Conservation (phyloP, 2,888 invertebrate genomes). For the Phorcus lineatus region DNA sequence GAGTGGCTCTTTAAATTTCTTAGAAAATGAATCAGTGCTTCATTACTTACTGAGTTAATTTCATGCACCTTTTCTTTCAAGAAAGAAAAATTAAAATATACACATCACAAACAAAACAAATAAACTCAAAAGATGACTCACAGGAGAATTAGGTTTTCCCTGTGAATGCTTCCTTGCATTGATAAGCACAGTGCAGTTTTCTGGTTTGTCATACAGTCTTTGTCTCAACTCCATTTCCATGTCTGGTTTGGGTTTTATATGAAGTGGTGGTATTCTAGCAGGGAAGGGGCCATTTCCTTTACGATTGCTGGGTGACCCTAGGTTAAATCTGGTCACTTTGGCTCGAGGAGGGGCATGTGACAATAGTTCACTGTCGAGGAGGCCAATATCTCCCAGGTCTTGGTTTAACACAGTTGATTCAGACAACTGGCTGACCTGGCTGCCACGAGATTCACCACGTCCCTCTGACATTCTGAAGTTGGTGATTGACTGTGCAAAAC, state of each 20-base stretch:
- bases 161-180: conserved; percentile 37
- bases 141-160: conserved; percentile 8
- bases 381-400: conserved; percentile 54
- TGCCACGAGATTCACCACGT: conserved; percentile 55
- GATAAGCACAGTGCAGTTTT: conserved; percentile 58
- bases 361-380: conserved; percentile 48
- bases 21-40: too few species aligned
- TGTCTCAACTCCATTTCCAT: conserved; percentile 59
- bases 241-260: conserved; percentile 18
- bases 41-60: too few species aligned
- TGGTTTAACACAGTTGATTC: conserved; percentile 63
- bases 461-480: conserved; percentile 43
- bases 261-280: background rate
- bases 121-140: too few species aligned
- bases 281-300: background rate
- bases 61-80: too few species aligned
- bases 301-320: background rate
- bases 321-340: conserved; percentile 19
- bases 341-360: conserved; percentile 31
- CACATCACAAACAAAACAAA: too few species aligned
- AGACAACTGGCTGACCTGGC: conserved; percentile 57
- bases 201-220: conserved; percentile 61
- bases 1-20: too few species aligned
- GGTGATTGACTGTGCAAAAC: too few species aligned
- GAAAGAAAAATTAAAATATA: too few species aligned